Evolutionary conservation across 2,113 vertebrate genomes (phyloP), one percentile per base, ranked within the genome.

Genomic region (Columba janthina): DNA sequence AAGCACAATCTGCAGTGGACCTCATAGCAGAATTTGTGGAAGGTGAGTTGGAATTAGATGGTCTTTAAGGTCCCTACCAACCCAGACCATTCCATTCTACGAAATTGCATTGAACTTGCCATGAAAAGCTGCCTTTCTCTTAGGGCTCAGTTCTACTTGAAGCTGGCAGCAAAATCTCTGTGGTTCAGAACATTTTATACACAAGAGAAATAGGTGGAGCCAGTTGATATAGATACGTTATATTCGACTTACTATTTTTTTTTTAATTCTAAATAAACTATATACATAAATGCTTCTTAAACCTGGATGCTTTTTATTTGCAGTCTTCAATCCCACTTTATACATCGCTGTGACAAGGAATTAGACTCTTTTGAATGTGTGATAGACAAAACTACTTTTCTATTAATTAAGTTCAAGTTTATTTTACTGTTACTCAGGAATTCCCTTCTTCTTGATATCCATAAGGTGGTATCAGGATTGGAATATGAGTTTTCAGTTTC

Each of bases 311-410:
- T 51, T 90, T 89, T 75, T 71, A 50, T 76, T 78, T 91, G 10
- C 19, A 77, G 46, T 75, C 56, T 89, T 38, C 54, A 60, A 8
- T 91, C 72, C 83, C 77, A 64, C 32, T 89, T 91, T 88, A 56
- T 11, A 65, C 6, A 24, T 81, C 69, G 38, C 84, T 87, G 22
- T 80, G 57, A 38, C 58, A 75, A 93, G 88, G 78, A 89, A 74
- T 89, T 94, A 89, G 32, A 46, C 58, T 90, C 16, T 81, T 90
- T 44, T 74, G 62, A 93, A 90, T 26, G n/a, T 82, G 62, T 89
- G 56, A 67, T 54, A 73, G 62, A 46, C 82, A 90, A 60, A 93
- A 85, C 38, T 75, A 57, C 17, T 75, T 76, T 79, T 90, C 48
- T 70, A 3, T 88, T 54, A 53, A 28, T 89, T 22, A 79, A 93